These are phyloP conservation scores for Limnothrissa miodon DNA, from an alignment of 2,113 vertebrate species.

Conservation along the genomic window DNA sequence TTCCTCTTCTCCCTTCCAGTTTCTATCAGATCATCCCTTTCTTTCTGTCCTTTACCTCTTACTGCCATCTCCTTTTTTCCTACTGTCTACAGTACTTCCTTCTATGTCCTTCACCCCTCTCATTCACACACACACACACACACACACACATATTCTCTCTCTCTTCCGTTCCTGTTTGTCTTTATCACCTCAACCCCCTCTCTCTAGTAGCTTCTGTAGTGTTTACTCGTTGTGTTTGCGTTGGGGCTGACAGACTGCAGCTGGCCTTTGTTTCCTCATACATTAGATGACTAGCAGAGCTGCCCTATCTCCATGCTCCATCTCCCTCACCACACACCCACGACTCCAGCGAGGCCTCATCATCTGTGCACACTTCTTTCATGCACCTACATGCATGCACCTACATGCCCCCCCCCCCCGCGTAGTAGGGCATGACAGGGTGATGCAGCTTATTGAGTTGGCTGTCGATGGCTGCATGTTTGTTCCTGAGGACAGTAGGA, in stretches of 20 bases:
- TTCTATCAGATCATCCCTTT: neutral
- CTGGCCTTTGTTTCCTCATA: neutral
- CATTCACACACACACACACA: neutral
- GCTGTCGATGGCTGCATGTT: neutral
- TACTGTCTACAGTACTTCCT: neutral
- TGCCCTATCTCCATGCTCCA: neutral
- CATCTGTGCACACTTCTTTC: no score
- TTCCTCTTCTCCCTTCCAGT: neutral
- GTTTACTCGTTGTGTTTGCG: neutral
- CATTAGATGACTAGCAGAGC: neutral
- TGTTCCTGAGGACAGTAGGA: neutral
- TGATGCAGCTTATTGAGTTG: neutral
- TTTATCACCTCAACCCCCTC: no score
- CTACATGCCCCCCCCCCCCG: no score
- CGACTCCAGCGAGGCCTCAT: neutral
- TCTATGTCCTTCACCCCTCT: neutral
- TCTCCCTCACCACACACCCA: neutral
- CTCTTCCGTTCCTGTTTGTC: neutral
- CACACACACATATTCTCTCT: neutral
- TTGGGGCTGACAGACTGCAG: neutral
- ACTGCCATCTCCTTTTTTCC: neutral
- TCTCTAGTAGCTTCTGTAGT: neutral
- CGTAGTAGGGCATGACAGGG: no score
- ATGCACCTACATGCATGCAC: no score
- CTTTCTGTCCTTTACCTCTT: neutral